phyloP scores from a whole-genome alignment of 2,113 vertebrate species.

The Prunella fulvescens region DNA sequence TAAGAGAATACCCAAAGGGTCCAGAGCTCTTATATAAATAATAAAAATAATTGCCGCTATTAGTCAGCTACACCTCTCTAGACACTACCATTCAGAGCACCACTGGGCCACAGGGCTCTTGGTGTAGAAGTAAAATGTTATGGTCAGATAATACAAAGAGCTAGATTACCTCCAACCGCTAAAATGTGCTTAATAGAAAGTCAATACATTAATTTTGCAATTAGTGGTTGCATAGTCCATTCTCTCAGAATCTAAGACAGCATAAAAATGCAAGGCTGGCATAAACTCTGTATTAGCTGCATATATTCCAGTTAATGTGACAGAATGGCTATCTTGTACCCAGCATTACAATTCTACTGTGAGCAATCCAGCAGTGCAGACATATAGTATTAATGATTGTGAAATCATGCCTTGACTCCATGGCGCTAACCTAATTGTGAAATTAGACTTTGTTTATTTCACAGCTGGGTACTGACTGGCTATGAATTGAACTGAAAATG shows the following conservation, averaged over 20 bases:
- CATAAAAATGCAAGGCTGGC: neutral
- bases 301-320: neutral
- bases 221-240: neutral
- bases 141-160: neutral
- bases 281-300: neutral
- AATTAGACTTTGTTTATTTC: conserved; percentile 23
- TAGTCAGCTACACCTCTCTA: neutral
- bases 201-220: neutral
- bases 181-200: neutral
- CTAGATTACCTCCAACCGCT: neutral
- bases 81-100: neutral
- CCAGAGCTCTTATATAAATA: neutral
- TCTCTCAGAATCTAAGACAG: neutral
- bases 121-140: neutral
- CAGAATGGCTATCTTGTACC: neutral
- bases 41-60: neutral
- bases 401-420: neutral
- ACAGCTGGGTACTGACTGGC: neutral
- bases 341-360: neutral
- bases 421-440: neutral
- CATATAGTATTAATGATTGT: neutral
- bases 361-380: neutral
- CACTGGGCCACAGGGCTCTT: neutral
- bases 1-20: neutral
- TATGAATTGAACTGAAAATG: neutral